Conservation (phyloP, 1,140 invertebrate species). For the Drosophila arizonae region DNA sequence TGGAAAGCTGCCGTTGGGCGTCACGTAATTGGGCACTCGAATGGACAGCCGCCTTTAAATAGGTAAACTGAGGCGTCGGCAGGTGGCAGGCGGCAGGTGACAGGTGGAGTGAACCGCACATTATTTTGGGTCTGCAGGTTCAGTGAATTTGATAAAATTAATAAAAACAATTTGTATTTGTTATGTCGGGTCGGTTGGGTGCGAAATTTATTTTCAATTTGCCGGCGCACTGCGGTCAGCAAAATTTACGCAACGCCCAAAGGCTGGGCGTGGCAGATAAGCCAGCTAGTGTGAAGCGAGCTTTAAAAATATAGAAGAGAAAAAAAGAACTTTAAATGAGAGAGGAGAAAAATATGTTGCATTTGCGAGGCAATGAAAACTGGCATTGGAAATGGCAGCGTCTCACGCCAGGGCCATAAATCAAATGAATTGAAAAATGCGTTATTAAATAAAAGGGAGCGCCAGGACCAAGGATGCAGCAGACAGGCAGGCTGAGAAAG, state of each 20-base stretch:
- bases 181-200: constrained; percentile 36
- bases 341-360: not conserved
- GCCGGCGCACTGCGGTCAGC: constrained; percentile 44
- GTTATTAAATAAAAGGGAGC: constrained; percentile 72
- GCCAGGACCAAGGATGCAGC: constrained; percentile 13
- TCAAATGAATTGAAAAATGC: constrained; percentile 77
- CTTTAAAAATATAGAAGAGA: constrained; percentile 21
- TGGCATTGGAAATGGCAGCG: constrained; percentile 44
- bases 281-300: constrained; percentile 8
- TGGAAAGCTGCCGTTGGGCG: constrained; percentile 12
- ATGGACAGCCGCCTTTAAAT: constrained; percentile 30
- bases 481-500: not conserved
- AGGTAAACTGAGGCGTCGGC: constrained; percentile 14
- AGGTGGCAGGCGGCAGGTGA: constrained; percentile 35
- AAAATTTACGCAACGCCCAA: constrained; percentile 17
- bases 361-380: constrained; percentile 1
- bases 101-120: constrained; percentile 15
- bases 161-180: constrained; percentile 72
- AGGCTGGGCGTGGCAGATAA: constrained; percentile 2
- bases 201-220: constrained; percentile 68
- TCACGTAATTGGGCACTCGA: constrained; percentile 64
- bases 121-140: constrained; percentile 61
- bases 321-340: not conserved
- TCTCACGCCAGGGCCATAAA: constrained; percentile 66
- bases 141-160: constrained; percentile 71